Conservation (phyloP, 2,888 invertebrate species). For the Chromoteleia sp. region DNA sequence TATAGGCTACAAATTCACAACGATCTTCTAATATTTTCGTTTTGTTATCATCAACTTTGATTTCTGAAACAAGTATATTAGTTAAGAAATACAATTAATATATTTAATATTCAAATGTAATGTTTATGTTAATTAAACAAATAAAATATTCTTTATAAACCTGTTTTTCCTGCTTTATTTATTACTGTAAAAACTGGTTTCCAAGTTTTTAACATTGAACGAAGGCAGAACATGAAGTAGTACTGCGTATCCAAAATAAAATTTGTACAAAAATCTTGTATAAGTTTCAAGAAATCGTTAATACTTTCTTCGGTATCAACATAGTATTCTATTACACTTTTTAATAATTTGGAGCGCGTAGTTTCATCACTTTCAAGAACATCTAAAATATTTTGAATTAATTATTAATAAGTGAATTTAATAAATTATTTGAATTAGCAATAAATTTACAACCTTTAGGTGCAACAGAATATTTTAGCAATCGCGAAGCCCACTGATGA, state of each 20-base stretch:
- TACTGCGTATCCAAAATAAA: constrained; percentile 83
- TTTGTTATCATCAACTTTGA: constrained; percentile 75
- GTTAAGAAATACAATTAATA: too few relatives aligned
- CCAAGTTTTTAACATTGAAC: constrained; percentile 84
- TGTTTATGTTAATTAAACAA: too few relatives aligned
- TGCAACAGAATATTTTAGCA: constrained; percentile 79
- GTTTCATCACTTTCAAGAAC: constrained; percentile 76
- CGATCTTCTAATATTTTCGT: constrained; percentile 78
- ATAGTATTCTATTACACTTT: constrained; percentile 74
- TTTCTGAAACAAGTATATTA: constrained; percentile 71
- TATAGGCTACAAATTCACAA: constrained; percentile 80
- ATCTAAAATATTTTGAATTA: too few relatives aligned
- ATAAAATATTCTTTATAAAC: too few relatives aligned
- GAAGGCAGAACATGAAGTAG: constrained; percentile 82
- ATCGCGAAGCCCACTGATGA: constrained; percentile 79
- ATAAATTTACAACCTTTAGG: constrained; percentile 77
- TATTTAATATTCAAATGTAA: too few relatives aligned
- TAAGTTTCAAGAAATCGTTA: constrained; percentile 70
- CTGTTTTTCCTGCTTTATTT: constrained; percentile 65
- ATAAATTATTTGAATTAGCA: neutral
- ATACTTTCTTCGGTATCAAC: constrained; percentile 71
- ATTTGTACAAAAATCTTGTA: constrained; percentile 84
- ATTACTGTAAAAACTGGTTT: constrained; percentile 79
- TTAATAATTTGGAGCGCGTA: constrained; percentile 77
- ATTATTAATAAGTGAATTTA: neutral